Evolutionary conservation across 2,113 vertebrate species (phyloP).

Genomic region (Psophia crepitans): DNA sequence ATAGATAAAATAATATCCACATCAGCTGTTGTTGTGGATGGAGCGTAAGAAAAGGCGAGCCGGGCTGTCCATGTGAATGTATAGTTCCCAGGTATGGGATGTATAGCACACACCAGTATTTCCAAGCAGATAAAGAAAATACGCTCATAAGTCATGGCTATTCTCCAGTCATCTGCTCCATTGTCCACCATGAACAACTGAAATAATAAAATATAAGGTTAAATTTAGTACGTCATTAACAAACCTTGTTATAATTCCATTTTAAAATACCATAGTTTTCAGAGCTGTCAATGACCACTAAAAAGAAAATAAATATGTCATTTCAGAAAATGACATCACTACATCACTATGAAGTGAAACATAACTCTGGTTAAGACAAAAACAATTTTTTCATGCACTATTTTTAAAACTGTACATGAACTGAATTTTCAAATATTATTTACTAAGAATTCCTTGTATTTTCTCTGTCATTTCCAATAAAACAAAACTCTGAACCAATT

Average conservation of each 20-base stretch:
- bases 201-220: slow-evolving; percentile 74
- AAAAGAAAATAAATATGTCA: background rate
- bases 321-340: background rate
- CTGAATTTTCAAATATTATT: background rate
- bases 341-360: background rate
- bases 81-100: slow-evolving; percentile 97
- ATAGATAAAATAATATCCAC: slow-evolving; percentile 99
- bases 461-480: background rate
- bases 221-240: slow-evolving; percentile 57
- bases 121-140: slow-evolving; percentile 98
- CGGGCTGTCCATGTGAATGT: slow-evolving; percentile 97
- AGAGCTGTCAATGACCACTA: background rate
- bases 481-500: background rate
- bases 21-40: slow-evolving; percentile 94
- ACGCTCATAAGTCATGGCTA: slow-evolving; percentile 98
- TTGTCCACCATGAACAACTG: slow-evolving; percentile 99
- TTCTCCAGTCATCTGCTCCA: slow-evolving; percentile 98
- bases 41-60: slow-evolving; percentile 90
- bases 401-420: background rate
- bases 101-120: slow-evolving; percentile 97
- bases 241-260: background rate
- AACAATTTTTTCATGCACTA: background rate
- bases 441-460: background rate
- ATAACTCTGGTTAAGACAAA: background rate
- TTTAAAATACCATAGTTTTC: background rate